Evolutionary conservation across 2,113 vertebrate genomes (phyloP), one percentile per base, ranked within the genome.

Genomic region (Nothocercus julius): DNA sequence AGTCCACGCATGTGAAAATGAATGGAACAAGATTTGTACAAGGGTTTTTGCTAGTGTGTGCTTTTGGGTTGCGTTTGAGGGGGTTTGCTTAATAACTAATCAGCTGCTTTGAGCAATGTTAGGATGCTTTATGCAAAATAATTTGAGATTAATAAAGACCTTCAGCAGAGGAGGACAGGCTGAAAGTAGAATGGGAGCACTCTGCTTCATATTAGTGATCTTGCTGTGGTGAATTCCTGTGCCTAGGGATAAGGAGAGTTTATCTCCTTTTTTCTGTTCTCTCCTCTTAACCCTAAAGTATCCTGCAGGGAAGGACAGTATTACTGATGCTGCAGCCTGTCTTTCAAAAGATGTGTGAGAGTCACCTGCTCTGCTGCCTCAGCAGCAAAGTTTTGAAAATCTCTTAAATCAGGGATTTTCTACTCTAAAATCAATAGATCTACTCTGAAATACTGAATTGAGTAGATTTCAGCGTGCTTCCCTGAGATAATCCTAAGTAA

Each of bases 241-340:
- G 92, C 66, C 93, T 25, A 13, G 85, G 90, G 88, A 95, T 96
- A 91, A 96, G 90, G 17, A 40, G 82, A 73, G 62, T 73, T 95
- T 74, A 93, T 95, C 95, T 91, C 56, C 93, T 95, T 94, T 95
- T 54, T 85, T 92, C 68, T 85, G 0, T 77, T 93, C 92, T 86
- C 44, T 47, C 49, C 77, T 95, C 92, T 96, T 96, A 95, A 93
- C 86, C 90, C 92, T 45, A 84, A 54, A 93, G 90, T 49, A 63
- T 90, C 73, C 53, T 51, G 44, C 88, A 62, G 74, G 74, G 80
- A 62, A 70, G 63, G 62, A 54, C 68, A 51, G 61, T 4, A 42
- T 69, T 85, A 12, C 40, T 30, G 44, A 30, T 13, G 3, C 78
- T 30, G 56, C 13, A 22, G 7, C 7, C 49, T 47, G 68, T 68